These are phyloP conservation scores for Calvadosia cruxmelitensis DNA, from an alignment of 30 jellyfish, hydroid and myxozoan genomes.

Conservation along the genomic window DNA sequence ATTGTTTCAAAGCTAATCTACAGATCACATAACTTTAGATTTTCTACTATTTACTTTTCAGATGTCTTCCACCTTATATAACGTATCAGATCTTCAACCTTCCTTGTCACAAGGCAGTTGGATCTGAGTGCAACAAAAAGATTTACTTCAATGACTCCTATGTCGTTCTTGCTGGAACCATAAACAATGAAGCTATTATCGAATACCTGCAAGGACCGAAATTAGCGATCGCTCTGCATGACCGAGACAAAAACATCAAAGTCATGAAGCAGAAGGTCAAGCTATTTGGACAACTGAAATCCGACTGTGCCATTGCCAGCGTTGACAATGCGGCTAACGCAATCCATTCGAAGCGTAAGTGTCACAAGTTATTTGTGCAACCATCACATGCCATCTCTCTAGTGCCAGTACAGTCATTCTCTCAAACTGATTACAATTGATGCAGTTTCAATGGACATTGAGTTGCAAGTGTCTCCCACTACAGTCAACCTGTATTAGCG, in stretches of 20 bases:
- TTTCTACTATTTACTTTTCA: slow-evolving; percentile 4
- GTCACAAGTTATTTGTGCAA: too few species aligned
- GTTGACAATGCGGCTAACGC: slow-evolving; percentile 28
- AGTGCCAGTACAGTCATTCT: too few species aligned
- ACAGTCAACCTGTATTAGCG: too few species aligned
- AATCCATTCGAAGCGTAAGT: too few species aligned
- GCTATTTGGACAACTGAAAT: slow-evolving; percentile 51
- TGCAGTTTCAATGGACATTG: too few species aligned
- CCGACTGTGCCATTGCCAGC: slow-evolving; percentile 41
- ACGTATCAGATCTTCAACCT: slow-evolving; percentile 45
- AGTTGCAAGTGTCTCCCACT: too few species aligned
- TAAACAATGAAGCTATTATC: slow-evolving; percentile 46
- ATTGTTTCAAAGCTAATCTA: too few species aligned
- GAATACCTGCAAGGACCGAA: slow-evolving; percentile 86
- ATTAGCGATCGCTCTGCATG: slow-evolving; percentile 74
- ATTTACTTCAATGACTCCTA: slow-evolving; percentile 52
- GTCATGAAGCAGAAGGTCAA: slow-evolving; percentile 22
- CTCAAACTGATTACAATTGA: too few species aligned
- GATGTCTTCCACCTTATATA: slow-evolving; percentile 69
- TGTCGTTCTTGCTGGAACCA: slow-evolving; percentile 59
- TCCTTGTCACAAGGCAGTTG: slow-evolving; percentile 41
- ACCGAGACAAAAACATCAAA: slow-evolving; percentile 50
- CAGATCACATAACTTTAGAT: too few species aligned
- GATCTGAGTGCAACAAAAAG: slow-evolving; percentile 36
- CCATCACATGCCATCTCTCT: too few species aligned